Percentiles rank a stretch among this genome's conserved stretches.
Evolutionary conservation across 2,888 invertebrate species (phyloP).

Genomic region (Bombyx huttoni): DNA sequence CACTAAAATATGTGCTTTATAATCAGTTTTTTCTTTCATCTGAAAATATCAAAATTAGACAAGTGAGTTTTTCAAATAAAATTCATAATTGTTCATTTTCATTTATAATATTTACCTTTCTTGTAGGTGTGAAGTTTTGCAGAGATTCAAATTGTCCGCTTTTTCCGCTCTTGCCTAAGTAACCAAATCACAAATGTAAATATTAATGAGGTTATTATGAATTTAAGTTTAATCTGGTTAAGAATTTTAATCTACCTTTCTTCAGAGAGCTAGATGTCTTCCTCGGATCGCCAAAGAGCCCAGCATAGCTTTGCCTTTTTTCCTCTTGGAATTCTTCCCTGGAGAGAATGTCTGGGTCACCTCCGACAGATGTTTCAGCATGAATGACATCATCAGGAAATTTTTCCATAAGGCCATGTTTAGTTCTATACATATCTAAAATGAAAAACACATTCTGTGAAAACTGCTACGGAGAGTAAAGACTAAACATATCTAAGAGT

Average conservation of each 20-base stretch:
- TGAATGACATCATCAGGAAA: constrained; percentile 83
- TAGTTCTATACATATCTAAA: constrained; percentile 74
- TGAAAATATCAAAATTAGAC: constrained; percentile 25
- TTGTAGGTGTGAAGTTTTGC: constrained; percentile 25
- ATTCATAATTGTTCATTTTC: not conserved
- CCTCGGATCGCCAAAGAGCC: constrained; percentile 54
- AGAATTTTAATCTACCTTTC: constrained; percentile 28
- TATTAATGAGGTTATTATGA: constrained; percentile 6
- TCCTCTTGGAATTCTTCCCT: constrained; percentile 67
- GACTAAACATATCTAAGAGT: no score
- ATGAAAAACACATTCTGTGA: constrained; percentile 2
- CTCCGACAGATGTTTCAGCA: constrained; percentile 81
- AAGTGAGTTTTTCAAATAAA: not conserved
- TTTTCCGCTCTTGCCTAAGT: constrained; percentile 29
- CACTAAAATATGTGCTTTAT: constrained; percentile 76
- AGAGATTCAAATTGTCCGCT: constrained; percentile 25
- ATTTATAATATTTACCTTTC: constrained; percentile 29
- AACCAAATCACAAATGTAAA: constrained; percentile 3
- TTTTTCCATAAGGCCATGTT: constrained; percentile 81
- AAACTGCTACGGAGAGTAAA: no score
- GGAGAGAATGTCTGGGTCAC: constrained; percentile 78
- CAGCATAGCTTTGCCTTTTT: constrained; percentile 58
- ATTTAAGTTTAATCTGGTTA: not conserved
- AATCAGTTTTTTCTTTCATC: constrained; percentile 62
- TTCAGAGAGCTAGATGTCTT: constrained; percentile 37